Conservation (phyloP, 2,797 vertebrate species). For the Cetoscarus ocellatus region DNA sequence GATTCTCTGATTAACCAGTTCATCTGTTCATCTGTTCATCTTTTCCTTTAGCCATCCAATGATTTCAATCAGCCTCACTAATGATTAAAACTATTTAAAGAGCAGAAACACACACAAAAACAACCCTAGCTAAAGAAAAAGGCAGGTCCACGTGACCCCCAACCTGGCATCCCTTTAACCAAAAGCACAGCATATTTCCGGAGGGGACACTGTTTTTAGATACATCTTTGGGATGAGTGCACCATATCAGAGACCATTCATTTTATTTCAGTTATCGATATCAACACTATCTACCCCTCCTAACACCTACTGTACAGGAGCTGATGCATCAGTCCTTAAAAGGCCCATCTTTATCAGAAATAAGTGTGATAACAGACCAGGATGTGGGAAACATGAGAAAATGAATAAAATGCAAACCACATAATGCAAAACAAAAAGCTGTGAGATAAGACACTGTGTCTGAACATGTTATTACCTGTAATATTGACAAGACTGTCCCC, state of each 20-base stretch:
- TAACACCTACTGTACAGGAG: constrained; percentile 53
- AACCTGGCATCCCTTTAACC: too few species aligned
- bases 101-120: too few species aligned
- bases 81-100: too few species aligned
- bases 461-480: constrained; percentile 57
- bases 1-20: too few species aligned
- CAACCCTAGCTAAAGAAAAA: too few species aligned
- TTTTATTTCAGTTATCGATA: constrained; percentile 21
- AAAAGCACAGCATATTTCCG: too few species aligned
- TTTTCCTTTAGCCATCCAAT: too few species aligned
- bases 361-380: not conserved
- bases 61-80: too few species aligned
- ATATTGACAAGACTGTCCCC: constrained; percentile 29
- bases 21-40: too few species aligned
- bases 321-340: constrained; percentile 32
- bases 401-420: constrained; percentile 6
- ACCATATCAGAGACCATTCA: not conserved
- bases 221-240: too few species aligned
- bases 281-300: constrained; percentile 6
- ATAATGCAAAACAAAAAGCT: constrained; percentile 13
- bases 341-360: constrained; percentile 20
- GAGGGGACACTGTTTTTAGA: too few species aligned
- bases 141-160: too few species aligned
- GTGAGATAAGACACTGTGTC: not conserved
- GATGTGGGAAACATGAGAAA: not conserved